Evolutionary conservation across 2,888 invertebrate genomes (phyloP).

Genomic region (Piscicola geometra): DNA sequence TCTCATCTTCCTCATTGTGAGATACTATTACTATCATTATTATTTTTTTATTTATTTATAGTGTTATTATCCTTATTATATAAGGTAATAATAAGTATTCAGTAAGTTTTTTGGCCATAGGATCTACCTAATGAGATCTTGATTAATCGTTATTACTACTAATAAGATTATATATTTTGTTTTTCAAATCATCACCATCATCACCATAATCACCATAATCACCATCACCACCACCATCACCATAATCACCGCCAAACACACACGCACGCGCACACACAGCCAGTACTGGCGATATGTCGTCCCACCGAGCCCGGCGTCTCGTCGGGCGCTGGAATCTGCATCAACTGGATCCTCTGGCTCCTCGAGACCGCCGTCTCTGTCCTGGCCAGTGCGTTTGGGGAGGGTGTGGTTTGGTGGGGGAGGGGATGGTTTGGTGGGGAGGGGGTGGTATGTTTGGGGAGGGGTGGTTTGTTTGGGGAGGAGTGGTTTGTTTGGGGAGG

Average conservation of each 20-base stretch:
- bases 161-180: too few relatives aligned
- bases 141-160: too few relatives aligned
- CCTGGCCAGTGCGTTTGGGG: slow-evolving; percentile 51
- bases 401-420: not conserved
- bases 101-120: too few relatives aligned
- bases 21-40: slow-evolving; percentile 39
- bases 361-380: slow-evolving; percentile 54
- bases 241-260: slow-evolving; percentile 44
- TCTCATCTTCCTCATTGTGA: slow-evolving; percentile 54
- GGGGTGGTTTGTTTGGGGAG: not conserved
- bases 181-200: too few relatives aligned
- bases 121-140: too few relatives aligned
- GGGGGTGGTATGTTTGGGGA: not conserved
- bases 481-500: not conserved
- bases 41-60: not conserved
- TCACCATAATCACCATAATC: slow-evolving; percentile 36
- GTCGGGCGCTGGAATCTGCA: slow-evolving; percentile 47
- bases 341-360: slow-evolving; percentile 56
- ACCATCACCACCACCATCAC: slow-evolving; percentile 44
- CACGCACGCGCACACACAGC: slow-evolving; percentile 49
- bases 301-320: slow-evolving; percentile 49
- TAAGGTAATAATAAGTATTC: not conserved
- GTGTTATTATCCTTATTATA: not conserved
- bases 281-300: slow-evolving; percentile 52
- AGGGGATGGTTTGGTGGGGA: not conserved